phyloP scores from a whole-genome alignment of 2,113 vertebrate genomes.

The Vidua macroura region DNA sequence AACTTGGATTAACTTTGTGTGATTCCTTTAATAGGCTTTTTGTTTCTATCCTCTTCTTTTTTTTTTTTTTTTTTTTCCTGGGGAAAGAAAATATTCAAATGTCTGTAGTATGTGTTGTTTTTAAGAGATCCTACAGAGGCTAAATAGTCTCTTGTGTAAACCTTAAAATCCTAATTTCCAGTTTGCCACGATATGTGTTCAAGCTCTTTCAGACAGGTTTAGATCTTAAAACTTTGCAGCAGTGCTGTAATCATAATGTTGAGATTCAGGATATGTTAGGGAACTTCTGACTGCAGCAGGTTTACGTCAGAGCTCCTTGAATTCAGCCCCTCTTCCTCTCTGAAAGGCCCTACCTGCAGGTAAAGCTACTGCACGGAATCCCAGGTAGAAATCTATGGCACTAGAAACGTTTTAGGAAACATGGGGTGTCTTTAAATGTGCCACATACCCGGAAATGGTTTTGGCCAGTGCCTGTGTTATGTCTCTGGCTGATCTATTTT shows the following conservation, averaged over 20 bases:
- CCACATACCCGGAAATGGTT: background rate
- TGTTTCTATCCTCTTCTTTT: background rate
- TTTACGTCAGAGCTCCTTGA: background rate
- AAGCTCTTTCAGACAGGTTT: slow-evolving; percentile 14
- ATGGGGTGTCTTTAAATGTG: background rate
- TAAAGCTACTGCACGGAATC: background rate
- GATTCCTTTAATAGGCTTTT: background rate
- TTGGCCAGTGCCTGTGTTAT: background rate
- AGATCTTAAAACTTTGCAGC: background rate
- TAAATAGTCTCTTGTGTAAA: slow-evolving; percentile 43
- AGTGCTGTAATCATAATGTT: background rate
- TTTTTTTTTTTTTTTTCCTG: no score
- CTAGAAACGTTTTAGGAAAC: background rate
- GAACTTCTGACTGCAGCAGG: background rate
- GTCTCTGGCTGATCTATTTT: background rate
- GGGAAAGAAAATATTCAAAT: slow-evolving; percentile 5
- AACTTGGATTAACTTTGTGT: background rate
- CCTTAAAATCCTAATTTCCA: slow-evolving; percentile 49
- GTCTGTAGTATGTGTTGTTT: slow-evolving; percentile 23
- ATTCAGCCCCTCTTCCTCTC: background rate
- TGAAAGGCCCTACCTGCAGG: background rate
- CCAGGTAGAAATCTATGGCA: background rate
- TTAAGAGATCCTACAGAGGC: slow-evolving; percentile 22
- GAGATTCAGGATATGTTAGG: background rate
- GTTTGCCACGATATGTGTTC: background rate